A percentile compares a stretch with the other conserved stretches of the same genome.
Evolutionary conservation across 2,797 vertebrate species (phyloP).

Genomic region (Bovichtus diacanthus): DNA sequence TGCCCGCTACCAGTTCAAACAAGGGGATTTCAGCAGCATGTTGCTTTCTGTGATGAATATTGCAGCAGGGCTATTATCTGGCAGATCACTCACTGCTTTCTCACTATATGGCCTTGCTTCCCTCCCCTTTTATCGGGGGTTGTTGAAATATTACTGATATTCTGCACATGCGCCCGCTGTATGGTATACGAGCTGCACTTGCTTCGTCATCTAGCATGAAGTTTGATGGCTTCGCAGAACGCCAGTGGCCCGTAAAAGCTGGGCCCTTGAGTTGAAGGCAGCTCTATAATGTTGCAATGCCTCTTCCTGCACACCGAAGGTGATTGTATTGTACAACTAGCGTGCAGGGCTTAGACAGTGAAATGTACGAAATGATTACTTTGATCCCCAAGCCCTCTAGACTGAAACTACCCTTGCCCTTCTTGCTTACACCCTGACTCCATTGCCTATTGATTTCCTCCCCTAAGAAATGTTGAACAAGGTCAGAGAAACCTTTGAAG

Average conservation of each 20-base stretch:
- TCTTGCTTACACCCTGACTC: constrained; percentile 76
- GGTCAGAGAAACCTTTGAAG: constrained; percentile 79
- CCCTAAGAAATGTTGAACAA: constrained; percentile 72
- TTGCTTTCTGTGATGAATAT: constrained; percentile 65
- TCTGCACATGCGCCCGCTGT: not conserved
- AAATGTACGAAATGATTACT: constrained; percentile 68
- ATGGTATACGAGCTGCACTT: not conserved
- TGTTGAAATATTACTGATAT: constrained; percentile 44
- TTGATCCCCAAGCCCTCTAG: constrained; percentile 55
- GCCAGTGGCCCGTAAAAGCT: constrained; percentile 26
- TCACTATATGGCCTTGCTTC: constrained; percentile 25
- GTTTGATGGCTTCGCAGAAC: constrained; percentile 39
- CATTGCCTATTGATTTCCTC: constrained; percentile 83
- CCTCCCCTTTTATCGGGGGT: constrained; percentile 21
- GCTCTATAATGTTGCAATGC: constrained; percentile 25
- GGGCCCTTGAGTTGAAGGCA: constrained; percentile 15
- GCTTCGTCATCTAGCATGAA: constrained; percentile 14
- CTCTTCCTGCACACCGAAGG: constrained; percentile 14
- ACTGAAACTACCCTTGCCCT: constrained; percentile 62
- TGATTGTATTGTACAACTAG: constrained; percentile 40
- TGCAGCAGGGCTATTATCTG: constrained; percentile 58
- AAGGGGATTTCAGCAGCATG: constrained; percentile 45
- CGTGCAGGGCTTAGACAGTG: constrained; percentile 39
- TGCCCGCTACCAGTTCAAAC: constrained; percentile 45
- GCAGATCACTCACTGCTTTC: constrained; percentile 36